phyloP scores from a whole-genome alignment of 2,888 invertebrate species.

The Morpho deidamia region DNA sequence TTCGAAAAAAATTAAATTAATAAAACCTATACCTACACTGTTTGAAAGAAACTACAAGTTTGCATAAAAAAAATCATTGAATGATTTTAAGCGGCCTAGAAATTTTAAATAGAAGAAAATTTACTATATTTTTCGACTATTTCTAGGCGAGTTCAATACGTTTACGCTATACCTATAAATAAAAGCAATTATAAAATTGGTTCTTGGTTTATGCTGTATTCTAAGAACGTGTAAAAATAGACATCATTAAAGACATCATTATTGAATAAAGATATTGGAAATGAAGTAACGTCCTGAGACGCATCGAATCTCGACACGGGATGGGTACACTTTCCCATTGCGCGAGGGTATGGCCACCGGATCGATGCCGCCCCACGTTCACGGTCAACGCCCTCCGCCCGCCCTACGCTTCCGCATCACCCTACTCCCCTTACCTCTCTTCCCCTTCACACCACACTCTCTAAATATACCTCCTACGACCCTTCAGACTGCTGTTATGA shows the following conservation, averaged over 20 bases:
- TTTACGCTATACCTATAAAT: no score
- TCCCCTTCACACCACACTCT: constrained; percentile 32
- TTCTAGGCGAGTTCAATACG: no score
- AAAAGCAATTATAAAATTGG: no score
- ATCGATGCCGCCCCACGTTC: constrained; percentile 76
- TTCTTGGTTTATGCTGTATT: no score
- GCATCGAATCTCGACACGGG: constrained; percentile 16
- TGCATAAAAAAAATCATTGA: no score
- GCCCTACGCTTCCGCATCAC: constrained; percentile 75
- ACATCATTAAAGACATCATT: constrained; percentile 18
- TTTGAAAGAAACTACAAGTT: no score
- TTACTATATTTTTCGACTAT: no score
- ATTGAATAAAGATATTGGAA: constrained; percentile 5
- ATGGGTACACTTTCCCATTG: constrained; percentile 48
- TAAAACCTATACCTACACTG: no score
- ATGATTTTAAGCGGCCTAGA: no score
- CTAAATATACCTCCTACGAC: constrained; percentile 67
- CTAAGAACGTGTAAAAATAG: neutral
- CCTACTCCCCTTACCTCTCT: constrained; percentile 33
- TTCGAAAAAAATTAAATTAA: no score
- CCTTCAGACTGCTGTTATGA: constrained; percentile 65
- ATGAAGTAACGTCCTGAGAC: constrained; percentile 7
- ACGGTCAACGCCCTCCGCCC: constrained; percentile 78
- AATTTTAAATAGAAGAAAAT: no score
- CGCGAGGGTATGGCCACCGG: constrained; percentile 73